Base-by-base conservation (phyloP, 2,888 invertebrate species). In the Adineta ricciae region DNA sequence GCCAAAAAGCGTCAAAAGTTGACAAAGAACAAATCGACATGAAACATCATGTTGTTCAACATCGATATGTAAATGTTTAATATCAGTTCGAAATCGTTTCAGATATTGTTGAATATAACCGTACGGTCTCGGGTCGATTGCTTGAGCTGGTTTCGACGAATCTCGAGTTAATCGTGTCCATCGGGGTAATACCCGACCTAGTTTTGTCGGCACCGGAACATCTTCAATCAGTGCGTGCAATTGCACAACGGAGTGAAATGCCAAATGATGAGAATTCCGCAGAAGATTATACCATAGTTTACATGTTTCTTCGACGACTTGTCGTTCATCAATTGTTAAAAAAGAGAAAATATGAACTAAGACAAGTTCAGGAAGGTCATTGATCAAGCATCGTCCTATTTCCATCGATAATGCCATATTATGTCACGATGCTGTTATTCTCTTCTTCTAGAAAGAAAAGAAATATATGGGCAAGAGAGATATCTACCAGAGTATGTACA, bases 51-150 rank as follows among this genome's bases (percentile, higher is more conserved):
- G 78, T 78, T 78, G 78, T 78, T 78, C 78, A 78, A 78, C 41
- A 41, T 78, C 41, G 41, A 78, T 78, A 14, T 78, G n/a, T 78
- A 78, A 78, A 78, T 78, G 24, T 78, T n/a, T 78, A 78, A 78
- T 41, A 41, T 24, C 11, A 24, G 21, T 1, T 24, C 41, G 78
- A 78, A 78, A 78, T 78, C 41, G 41, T 78, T 38, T 38, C 3
- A 78, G 0, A 41, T 78, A 78, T 41, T 78, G 38, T 24, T 78
- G 41, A 41, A 78, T 78, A 78, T 41, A 78, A 41, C 78, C 78
- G 41, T 78, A 78, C n/a, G 38, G 41, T 24, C 38, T 41, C 41
- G 41, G 78, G 41, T 78, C 38, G 41, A 41, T 78, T 11, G 41
- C 2, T 41, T 2, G 24, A 11, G 2, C 24, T 24, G 36, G 8